Evolutionary conservation across 2,797 vertebrate genomes (phyloP), one percentile per base, ranked within the genome.

Genomic region (Naso thynnoides): DNA sequence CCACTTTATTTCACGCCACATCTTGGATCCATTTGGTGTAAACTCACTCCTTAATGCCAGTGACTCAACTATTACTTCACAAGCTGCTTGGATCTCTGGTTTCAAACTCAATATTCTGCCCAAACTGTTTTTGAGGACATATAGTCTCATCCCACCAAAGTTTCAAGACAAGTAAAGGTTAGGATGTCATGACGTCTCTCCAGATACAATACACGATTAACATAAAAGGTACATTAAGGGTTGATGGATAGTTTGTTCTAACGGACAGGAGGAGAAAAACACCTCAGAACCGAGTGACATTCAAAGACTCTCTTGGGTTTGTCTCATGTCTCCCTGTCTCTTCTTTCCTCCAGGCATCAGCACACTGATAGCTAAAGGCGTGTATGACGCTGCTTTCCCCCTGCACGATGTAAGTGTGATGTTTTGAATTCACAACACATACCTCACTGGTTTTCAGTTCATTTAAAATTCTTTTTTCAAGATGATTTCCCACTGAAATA

Each of bases 361-460:
- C 86, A 96, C 96, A 0, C 91, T 99, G 92, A 96, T 99, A 85
- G 97, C 97, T 82, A 99, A 96, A 81, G 96, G 96, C 15, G 91
- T 97, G 76, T 99, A 99, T n/a, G 97, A 99, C 29, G 91, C 97
- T 29, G 96, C 98, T 61, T 99, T 96, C 86, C 96, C 98, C 8
- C 95, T 99, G 62, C 98, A 99, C 2, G 98, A 99, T 54, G 98
- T 99, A 94, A 78, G 98, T 90, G 4, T 56, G 27, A 73, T 3
- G 7, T 57, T 26, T 23, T 1, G 13, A 57, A 59, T 71, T 59
- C 67, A 57, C 58, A 54, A 0, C 1, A 65, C 49, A 42, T 0
- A 4, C 9, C 6, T 1, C n/a, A n/a, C 8, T 15, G 54, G 14
- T n/a, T 72, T 63, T 55, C 4, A 66, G 6, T 52, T 62, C 26